These are phyloP conservation scores for Papilio elwesi DNA, from an alignment of 2,888 invertebrate genomes.

Conservation along the genomic window DNA sequence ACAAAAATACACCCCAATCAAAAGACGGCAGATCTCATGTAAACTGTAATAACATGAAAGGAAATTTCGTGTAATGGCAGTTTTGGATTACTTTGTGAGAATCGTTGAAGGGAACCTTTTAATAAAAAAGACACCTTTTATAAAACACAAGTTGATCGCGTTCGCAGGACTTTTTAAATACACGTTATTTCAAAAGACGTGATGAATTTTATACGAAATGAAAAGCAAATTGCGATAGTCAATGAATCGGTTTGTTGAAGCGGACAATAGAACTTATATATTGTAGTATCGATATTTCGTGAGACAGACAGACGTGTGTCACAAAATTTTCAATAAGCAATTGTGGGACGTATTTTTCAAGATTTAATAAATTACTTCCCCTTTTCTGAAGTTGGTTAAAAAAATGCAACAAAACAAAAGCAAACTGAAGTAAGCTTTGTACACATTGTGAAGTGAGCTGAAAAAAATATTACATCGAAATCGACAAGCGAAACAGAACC, in stretches of 20 bases:
- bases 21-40: constrained; percentile 15
- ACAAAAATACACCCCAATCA: constrained; percentile 8
- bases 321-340: no score
- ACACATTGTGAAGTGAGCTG: not conserved
- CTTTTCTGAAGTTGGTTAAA: not conserved
- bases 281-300: no score
- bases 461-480: not conserved
- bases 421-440: not conserved
- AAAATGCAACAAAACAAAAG: not conserved
- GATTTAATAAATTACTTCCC: no score
- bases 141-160: not conserved
- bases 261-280: no score
- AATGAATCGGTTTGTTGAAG: no score
- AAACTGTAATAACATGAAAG: constrained; percentile 23
- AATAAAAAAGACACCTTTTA: not conserved
- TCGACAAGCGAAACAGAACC: not conserved
- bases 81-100: constrained; percentile 22
- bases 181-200: no score
- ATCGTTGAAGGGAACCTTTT: constrained; percentile 4
- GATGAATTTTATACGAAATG: no score
- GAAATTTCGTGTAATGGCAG: constrained; percentile 13
- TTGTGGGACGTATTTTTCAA: no score
- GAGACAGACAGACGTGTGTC: no score
- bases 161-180: not conserved
- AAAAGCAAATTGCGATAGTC: no score